These are phyloP conservation scores for Melinaea marsaeus DNA, from an alignment of 2,888 invertebrate genomes.

Conservation along the genomic window DNA sequence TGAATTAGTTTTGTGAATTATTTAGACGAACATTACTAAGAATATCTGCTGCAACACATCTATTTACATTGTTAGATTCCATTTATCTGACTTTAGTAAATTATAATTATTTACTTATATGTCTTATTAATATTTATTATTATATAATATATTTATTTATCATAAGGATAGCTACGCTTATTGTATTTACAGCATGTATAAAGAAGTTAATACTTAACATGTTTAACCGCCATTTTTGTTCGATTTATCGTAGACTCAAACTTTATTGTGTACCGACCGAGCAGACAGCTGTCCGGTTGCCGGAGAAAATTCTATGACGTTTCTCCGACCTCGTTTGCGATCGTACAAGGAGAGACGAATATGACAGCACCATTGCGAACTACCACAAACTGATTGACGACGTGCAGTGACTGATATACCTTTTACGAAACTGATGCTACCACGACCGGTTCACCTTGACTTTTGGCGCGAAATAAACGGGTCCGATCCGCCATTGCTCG, in stretches of 20 bases:
- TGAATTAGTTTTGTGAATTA: too few species aligned
- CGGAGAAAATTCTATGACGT: conserved; percentile 46
- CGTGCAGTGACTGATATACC: conserved; percentile 9
- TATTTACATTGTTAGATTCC: conserved; percentile 10
- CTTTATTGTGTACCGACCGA: conserved; percentile 19
- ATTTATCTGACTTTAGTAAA: conserved; percentile 11
- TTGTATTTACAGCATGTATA: too few species aligned
- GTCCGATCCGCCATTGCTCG: conserved; percentile 10
- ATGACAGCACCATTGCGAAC: conserved; percentile 40
- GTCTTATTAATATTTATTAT: too few species aligned
- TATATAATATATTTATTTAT: too few species aligned
- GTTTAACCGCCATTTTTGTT: conserved; percentile 14
- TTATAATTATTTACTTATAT: too few species aligned
- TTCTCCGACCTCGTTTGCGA: conserved; percentile 48
- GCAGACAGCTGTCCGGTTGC: conserved; percentile 22
- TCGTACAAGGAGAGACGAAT: conserved; percentile 13
- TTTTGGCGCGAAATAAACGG: conserved; percentile 49
- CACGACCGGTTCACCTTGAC: conserved; percentile 63
- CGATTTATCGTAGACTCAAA: conserved; percentile 14
- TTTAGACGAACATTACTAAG: not conserved
- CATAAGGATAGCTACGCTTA: too few species aligned
- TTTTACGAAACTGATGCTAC: conserved; percentile 28
- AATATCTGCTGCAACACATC: conserved; percentile 15
- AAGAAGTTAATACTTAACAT: conserved; percentile 1
- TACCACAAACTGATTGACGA: conserved; percentile 52